Evolutionary conservation across 2,113 vertebrate species (phyloP).

Genomic region (Gobius niger): DNA sequence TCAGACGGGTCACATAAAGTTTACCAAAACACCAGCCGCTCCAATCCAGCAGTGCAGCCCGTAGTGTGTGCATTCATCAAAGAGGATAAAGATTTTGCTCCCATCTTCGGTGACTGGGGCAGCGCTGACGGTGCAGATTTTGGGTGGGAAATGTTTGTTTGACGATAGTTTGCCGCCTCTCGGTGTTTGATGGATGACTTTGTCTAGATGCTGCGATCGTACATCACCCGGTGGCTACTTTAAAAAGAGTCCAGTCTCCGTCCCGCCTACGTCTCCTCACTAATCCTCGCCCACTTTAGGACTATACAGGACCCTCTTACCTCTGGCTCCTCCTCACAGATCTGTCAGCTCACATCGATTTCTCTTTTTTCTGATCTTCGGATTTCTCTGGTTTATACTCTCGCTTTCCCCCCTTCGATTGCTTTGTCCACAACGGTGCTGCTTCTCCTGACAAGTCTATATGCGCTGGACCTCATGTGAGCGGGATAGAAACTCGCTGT

Average conservation of each 20-base stretch:
- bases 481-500: slow-evolving; percentile 34
- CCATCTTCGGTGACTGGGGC: slow-evolving; percentile 2
- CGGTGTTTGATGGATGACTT: slow-evolving; percentile 49
- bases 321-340: slow-evolving; percentile 15
- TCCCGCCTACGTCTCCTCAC: slow-evolving; percentile 28
- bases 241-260: slow-evolving; percentile 19
- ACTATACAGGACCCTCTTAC: slow-evolving; percentile 23
- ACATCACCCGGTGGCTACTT: slow-evolving; percentile 49
- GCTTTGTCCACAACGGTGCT: slow-evolving; percentile 6
- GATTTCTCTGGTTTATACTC: slow-evolving; percentile 28
- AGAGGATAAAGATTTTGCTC: not conserved
- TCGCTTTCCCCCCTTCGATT: slow-evolving; percentile 18
- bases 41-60: not conserved
- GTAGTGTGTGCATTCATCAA: slow-evolving; percentile 3
- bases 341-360: slow-evolving; percentile 38
- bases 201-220: slow-evolving; percentile 34
- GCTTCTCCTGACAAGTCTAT: slow-evolving; percentile 47
- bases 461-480: slow-evolving; percentile 44
- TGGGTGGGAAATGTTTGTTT: slow-evolving; percentile 24
- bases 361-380: slow-evolving; percentile 22
- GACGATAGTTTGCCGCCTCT: slow-evolving; percentile 20
- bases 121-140: slow-evolving; percentile 16
- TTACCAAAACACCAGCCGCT: slow-evolving; percentile 23
- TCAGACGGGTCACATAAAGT: slow-evolving; percentile 44
- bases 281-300: slow-evolving; percentile 19